Evolutionary conservation across 2,113 vertebrate species (phyloP).

Genomic region (Turdus rufiventris): DNA sequence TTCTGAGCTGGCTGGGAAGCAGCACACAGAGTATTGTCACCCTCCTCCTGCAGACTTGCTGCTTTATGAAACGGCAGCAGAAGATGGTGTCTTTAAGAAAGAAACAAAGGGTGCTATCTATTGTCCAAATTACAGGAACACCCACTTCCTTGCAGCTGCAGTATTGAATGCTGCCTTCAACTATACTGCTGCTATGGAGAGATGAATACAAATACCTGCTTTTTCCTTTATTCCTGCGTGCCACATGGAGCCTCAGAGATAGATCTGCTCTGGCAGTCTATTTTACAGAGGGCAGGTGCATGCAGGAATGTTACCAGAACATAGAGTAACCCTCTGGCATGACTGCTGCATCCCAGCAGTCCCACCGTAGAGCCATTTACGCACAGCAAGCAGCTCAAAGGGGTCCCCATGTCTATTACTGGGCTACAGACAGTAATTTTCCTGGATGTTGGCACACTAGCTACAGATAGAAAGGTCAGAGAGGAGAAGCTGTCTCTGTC

Average conservation of each 20-base stretch:
- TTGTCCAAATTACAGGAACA: background rate
- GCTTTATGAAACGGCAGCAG: background rate
- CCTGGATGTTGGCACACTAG: background rate
- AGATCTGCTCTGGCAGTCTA: background rate
- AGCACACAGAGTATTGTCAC: background rate
- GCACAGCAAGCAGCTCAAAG: background rate
- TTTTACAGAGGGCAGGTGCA: background rate
- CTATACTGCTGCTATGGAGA: accelerated
- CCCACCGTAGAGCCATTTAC: no score
- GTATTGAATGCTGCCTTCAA: background rate
- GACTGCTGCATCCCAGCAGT: background rate
- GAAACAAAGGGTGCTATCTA: conserved; percentile 43
- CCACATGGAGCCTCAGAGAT: background rate
- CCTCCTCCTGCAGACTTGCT: background rate
- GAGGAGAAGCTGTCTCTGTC: background rate
- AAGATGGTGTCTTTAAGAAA: background rate
- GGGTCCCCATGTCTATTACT: background rate
- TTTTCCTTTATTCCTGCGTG: background rate
- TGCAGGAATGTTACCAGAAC: background rate
- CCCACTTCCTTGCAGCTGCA: accelerated
- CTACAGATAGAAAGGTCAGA: background rate
- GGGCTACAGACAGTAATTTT: background rate
- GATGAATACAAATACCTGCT: background rate
- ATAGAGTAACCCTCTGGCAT: background rate
- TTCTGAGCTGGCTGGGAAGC: background rate